phyloP scores from a whole-genome alignment of 2,113 vertebrate genomes.

The Natator depressus region DNA sequence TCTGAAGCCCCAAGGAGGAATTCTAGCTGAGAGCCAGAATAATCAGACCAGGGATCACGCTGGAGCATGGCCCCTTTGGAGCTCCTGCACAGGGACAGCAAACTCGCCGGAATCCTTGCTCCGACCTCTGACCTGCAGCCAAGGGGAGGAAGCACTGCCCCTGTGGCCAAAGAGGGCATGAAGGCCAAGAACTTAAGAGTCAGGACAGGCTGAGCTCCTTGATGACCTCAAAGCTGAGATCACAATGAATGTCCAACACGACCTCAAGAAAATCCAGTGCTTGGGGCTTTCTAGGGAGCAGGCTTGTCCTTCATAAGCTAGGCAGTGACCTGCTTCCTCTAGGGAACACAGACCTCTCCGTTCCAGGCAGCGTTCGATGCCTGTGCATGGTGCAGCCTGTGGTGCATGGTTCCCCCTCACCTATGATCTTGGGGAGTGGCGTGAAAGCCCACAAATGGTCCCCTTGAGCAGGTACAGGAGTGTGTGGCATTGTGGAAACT shows the following conservation, averaged over 20 bases:
- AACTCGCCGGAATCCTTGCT: too few relatives aligned
- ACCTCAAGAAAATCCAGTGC: not conserved
- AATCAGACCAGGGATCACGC: not conserved
- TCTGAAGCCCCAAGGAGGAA: not conserved
- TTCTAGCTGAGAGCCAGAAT: not conserved
- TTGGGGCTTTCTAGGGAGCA: not conserved
- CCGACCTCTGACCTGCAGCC: not conserved
- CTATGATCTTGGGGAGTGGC: not conserved
- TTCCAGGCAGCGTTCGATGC: rapidly evolving
- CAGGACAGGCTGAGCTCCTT: not conserved
- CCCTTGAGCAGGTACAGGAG: not conserved
- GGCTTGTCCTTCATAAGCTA: not conserved
- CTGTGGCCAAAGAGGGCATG: not conserved
- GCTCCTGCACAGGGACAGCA: not conserved
- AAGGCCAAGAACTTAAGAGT: not conserved
- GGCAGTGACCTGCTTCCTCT: not conserved
- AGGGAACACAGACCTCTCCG: not conserved
- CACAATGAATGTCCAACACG: not conserved
- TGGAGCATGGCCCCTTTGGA: not conserved
- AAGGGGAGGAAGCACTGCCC: not conserved
- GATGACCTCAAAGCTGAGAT: not conserved
- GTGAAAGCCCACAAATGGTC: not conserved
- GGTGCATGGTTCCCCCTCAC: not conserved
- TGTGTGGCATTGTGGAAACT: not conserved
- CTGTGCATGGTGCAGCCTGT: not conserved